Evolutionary conservation across 2,797 vertebrate species (phyloP).

Genomic region (Tauraco hartlaubi): DNA sequence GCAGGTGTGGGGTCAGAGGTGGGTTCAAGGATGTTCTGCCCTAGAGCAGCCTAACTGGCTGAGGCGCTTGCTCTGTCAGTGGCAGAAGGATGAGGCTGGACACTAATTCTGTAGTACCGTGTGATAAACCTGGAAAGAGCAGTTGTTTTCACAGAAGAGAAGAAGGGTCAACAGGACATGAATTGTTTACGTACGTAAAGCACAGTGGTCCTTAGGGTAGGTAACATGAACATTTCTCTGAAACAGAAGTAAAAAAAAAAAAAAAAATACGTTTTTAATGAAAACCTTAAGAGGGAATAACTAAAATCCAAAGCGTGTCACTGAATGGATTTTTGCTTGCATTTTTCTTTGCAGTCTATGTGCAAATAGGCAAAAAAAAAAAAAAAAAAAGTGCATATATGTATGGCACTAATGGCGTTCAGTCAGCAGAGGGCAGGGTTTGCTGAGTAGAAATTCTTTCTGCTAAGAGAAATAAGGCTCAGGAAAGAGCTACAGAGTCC

Average conservation of each 20-base stretch:
- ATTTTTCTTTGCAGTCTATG: neutral
- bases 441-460: constrained; percentile 57
- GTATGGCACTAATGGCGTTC: neutral
- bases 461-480: neutral
- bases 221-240: neutral
- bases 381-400: neutral
- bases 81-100: neutral
- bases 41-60: neutral
- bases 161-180: neutral
- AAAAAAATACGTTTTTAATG: neutral
- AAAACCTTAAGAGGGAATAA: neutral
- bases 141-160: neutral
- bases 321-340: neutral
- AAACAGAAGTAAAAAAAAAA: neutral
- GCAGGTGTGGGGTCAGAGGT: neutral
- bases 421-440: constrained; percentile 82
- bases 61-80: neutral
- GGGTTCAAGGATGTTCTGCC: neutral
- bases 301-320: neutral
- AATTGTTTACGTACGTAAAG: neutral
- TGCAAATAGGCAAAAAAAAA: neutral
- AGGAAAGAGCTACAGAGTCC: neutral
- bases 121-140: neutral
- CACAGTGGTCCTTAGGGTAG: neutral
- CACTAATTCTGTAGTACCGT: neutral